phyloP scores from a whole-genome alignment of 2,888 invertebrate species.

The Mamestra brassicae region DNA sequence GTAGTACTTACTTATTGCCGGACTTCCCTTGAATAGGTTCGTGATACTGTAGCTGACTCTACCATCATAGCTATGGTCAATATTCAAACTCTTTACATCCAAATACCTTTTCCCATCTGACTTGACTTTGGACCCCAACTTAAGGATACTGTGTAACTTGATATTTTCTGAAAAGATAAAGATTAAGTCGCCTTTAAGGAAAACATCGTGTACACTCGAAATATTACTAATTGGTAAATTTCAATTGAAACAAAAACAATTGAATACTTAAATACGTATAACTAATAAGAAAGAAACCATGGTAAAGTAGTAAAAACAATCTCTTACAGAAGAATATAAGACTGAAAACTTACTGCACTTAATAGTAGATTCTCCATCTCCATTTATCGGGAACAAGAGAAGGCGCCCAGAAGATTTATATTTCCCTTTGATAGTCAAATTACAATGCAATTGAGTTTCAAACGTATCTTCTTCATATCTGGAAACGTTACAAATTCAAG shows the following conservation, averaged over 20 bases:
- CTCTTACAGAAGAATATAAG: not conserved
- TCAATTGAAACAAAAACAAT: too few relatives aligned
- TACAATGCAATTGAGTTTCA: constrained; percentile 76
- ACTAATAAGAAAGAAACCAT: not conserved
- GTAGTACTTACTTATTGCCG: constrained; percentile 77
- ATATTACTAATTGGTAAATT: too few relatives aligned
- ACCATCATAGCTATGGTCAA: constrained; percentile 76
- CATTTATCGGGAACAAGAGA: constrained; percentile 78
- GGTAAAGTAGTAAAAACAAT: not conserved
- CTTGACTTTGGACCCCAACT: constrained; percentile 66
- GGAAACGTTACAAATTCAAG: constrained; percentile 32
- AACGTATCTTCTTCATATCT: constrained; percentile 71
- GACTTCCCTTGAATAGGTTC: constrained; percentile 78
- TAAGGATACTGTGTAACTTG: constrained; percentile 68
- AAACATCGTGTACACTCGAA: not conserved
- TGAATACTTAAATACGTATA: too few relatives aligned
- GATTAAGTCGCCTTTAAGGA: constrained; percentile 1
- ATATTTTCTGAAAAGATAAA: constrained; percentile 74
- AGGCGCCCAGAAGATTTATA: constrained; percentile 78
- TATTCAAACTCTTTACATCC: constrained; percentile 68
- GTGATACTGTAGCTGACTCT: constrained; percentile 77
- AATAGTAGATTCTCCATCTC: constrained; percentile 78
- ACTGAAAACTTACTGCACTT: constrained; percentile 76
- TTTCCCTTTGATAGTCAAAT: constrained; percentile 78
- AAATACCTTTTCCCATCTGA: constrained; percentile 72